These are phyloP conservation scores for Nasalis larvatus DNA, from an alignment of 2,113 vertebrate genomes.

Conservation along the genomic window DNA sequence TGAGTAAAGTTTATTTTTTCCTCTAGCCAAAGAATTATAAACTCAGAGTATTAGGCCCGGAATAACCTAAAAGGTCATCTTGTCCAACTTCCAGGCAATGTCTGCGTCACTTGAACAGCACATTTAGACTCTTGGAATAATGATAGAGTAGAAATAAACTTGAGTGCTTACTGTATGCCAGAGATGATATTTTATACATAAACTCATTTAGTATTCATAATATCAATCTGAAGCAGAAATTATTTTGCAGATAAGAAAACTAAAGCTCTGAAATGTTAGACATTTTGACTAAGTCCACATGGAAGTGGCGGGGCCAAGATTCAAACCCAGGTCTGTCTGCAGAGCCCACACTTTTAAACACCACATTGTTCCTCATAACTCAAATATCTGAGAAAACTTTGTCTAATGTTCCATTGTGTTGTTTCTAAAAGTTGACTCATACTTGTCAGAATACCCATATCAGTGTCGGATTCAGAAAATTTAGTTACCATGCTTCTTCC, in stretches of 20 bases:
- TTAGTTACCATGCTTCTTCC: not conserved
- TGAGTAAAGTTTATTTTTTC: conserved; percentile 60
- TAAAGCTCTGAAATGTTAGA: not conserved
- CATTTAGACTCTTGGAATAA: conserved; percentile 41
- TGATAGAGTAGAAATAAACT: conserved; percentile 31
- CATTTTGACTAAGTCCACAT: not conserved
- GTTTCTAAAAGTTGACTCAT: not conserved
- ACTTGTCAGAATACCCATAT: not conserved
- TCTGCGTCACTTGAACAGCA: not conserved
- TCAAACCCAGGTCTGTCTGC: not conserved
- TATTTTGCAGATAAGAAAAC: conserved; percentile 46
- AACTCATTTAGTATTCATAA: conserved; percentile 36
- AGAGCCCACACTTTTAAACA: not conserved
- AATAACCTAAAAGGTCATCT: conserved; percentile 58
- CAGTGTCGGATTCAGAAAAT: not conserved
- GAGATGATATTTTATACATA: not conserved
- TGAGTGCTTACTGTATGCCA: not conserved
- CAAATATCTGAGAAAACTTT: not conserved
- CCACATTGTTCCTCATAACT: not conserved
- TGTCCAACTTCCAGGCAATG: conserved; percentile 35
- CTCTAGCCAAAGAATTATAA: conserved; percentile 45
- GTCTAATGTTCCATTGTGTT: not conserved
- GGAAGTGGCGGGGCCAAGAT: not conserved
- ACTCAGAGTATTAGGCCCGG: conserved; percentile 22
- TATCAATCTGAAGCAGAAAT: not conserved